Base-by-base conservation (phyloP, 92 coral and sea anemone species). In the Paragorgia papillata region DNA sequence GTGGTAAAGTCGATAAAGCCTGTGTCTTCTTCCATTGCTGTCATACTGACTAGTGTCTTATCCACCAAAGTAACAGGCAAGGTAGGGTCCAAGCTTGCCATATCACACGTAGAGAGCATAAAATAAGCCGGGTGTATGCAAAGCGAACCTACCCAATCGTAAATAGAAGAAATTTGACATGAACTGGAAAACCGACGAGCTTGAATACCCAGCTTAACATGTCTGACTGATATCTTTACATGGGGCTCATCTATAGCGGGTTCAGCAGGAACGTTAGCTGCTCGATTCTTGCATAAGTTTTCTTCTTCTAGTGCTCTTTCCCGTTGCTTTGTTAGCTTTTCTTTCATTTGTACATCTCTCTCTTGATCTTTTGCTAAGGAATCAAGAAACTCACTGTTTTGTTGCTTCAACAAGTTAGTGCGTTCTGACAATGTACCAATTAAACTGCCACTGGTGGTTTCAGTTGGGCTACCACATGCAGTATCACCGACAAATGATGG, bases 81-180 rank as follows among this genome's bases (percentile, higher is more conserved):
- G 10, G 6, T 37, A 10, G 43, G 43, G 43, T 37, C 43, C 43
- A 37, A 37, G 4, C 4, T 10, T 37, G 43, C 6, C 43, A 37
- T 10, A 37, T 10, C 43, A 37, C 43, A 37, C 4, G 10, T 37
- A 10, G 43, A 37, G 3, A 73, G 78, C 54, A 56, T 80, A 53
- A 80, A 73, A 81, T 73, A 55, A 39, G 69, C 69, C 19, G 79
- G 89, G 53, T 54, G 57, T 44, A 75, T 41, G 53, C 57, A 59
- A 27, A 80, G 53, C 30, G 62, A 74, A 26, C 89, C 85, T 12
- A 70, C 69, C 89, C 85, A 80, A 63, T 85, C 81, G 63, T 80
- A 85, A 20, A 85, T 77, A 17, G 85, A 4, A 4, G 43, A 37
- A 10, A 37, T 10, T 37, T 37, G 6, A 37, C 43, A 37, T 37